Evolutionary conservation across 2,888 invertebrate species (phyloP), one percentile per base, ranked within the genome.

Genomic region (Phragmatobia fuliginosa): DNA sequence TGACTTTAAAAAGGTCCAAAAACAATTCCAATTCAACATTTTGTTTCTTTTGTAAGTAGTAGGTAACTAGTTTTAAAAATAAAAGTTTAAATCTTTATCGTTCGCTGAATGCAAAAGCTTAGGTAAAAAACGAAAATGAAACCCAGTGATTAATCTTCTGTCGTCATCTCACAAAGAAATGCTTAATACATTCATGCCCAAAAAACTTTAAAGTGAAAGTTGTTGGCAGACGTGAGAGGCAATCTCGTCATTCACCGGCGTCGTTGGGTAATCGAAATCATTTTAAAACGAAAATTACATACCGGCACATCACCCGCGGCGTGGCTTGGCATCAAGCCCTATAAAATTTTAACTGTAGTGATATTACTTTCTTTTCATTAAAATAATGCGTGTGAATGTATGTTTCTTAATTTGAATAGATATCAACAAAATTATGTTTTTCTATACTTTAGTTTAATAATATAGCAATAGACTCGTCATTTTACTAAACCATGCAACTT

Each of bases 201-300:
- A 94, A 94, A 87, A 92, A 89, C 80, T 87, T 90, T 89, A 86
- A 92, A 94, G 94, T 94, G 94, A 94, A 94, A 94, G 94, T 94
- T 86, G 81, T 87, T 78, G 77, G 75, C 74, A 71, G 77, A 83
- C 78, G 86, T 87, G 90, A 91, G 92, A 90, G 88, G 90, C 86
- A 84, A 90, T 88, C 89, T 90, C 88, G 90, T 90, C 90, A 90
- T 88, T 90, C 88, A 88, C 88, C 84, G 83, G 65, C 85, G 78
- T 76, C 72, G 88, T 93, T 92, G 91, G 87, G 90, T 92, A 93
- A 94, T 90, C 87, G 88, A 91, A 88, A 89, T 86, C 80, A 85
- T 90, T 90, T 86, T 86, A 88, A 88, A 87, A 89, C 87, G 87
- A 87, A 91, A 89, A 88, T 88, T 87, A 88, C 83, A 85, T 81